phyloP scores from a whole-genome alignment of 2,797 vertebrate species.

The Chiroxiphia lanceolata region DNA sequence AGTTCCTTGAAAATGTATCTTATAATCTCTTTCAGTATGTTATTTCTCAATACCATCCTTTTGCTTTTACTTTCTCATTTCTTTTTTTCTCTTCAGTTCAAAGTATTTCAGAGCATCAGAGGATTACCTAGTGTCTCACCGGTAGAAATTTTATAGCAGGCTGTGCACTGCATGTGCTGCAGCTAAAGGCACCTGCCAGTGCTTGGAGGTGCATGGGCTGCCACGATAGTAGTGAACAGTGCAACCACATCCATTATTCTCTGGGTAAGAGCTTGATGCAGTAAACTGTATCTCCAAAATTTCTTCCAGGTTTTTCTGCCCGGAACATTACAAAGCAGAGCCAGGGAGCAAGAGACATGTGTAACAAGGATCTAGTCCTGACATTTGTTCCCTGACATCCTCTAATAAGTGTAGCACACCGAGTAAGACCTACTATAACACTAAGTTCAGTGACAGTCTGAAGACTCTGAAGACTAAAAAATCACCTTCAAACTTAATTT shows the following conservation, averaged over 20 bases:
- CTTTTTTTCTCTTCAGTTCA: not conserved
- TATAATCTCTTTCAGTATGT: not conserved
- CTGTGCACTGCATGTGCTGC: not conserved
- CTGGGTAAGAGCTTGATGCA: not conserved
- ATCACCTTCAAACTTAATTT: not conserved
- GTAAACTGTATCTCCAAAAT: not conserved
- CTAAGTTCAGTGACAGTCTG: not conserved
- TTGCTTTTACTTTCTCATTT: not conserved
- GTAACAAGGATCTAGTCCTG: not conserved
- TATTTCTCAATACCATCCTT: not conserved
- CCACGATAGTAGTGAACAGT: not conserved
- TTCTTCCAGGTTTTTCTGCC: not conserved
- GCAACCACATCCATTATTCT: not conserved
- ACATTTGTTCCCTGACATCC: rapidly evolving
- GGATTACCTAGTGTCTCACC: not conserved
- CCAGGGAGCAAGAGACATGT: not conserved
- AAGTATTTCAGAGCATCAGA: not conserved
- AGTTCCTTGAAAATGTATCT: not conserved
- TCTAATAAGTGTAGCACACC: not conserved
- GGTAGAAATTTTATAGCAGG: not conserved
- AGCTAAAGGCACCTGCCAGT: not conserved
- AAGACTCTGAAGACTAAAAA: not conserved
- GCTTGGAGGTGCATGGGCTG: not conserved
- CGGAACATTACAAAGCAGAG: not conserved
- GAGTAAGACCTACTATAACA: not conserved